A percentile compares a stretch with the other conserved stretches of the same genome.
Conservation (phyloP, 2,113 vertebrate genomes). For the Amphilophus citrinellus region DNA sequence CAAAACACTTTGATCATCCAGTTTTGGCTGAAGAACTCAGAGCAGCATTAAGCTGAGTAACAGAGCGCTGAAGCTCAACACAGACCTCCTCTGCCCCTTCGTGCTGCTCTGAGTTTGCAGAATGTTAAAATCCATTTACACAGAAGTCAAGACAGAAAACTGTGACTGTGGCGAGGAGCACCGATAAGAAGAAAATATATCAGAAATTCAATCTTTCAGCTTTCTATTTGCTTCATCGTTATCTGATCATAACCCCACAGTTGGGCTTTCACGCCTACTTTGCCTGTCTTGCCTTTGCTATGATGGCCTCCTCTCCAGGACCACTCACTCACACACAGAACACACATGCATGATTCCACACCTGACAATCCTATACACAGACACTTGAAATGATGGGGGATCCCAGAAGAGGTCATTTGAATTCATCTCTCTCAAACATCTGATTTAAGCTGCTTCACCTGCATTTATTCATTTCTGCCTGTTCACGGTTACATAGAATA, state of each 20-base stretch:
- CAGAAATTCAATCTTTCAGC: background rate
- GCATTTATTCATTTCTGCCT: background rate
- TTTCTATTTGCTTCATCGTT: constrained; percentile 1
- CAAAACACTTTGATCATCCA: background rate
- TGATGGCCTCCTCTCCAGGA: background rate
- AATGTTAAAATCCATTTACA: constrained; percentile 4
- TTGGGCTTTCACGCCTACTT: background rate
- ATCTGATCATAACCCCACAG: background rate
- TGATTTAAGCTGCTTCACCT: background rate
- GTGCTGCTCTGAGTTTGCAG: background rate
- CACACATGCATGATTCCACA: background rate
- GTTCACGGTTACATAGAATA: background rate
- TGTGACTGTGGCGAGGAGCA: background rate
- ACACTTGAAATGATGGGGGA: no score
- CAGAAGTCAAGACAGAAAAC: background rate
- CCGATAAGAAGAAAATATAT: background rate
- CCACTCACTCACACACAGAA: background rate
- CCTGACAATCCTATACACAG: background rate
- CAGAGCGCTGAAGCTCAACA: background rate
- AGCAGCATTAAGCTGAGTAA: background rate
- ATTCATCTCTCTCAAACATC: no score
- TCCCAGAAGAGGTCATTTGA: no score
- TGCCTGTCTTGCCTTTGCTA: background rate
- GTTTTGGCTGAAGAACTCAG: background rate
- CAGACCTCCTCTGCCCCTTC: background rate